Evolutionary conservation across 1,140 invertebrate species (phyloP), one percentile per base, ranked within the genome.

Genomic region (Spodoptera frugiperda): DNA sequence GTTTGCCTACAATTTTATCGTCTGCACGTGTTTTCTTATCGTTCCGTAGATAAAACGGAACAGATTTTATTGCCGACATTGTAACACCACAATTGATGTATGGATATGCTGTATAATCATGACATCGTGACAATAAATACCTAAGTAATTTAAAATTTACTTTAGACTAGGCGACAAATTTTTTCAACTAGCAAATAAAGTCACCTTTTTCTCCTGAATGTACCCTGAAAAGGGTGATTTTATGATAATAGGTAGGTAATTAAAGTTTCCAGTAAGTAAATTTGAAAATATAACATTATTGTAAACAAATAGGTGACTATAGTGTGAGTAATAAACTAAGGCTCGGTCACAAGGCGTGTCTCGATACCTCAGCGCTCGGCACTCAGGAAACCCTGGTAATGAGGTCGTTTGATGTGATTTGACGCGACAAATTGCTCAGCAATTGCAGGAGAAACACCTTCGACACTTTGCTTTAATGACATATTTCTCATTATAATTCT

Each of bases 381-480:
- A 39, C 61, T 25, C 46, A 21, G 39, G 46, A 21, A 71, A 19
- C 49, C 51, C 8, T 49, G n/a, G 39, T 73, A 59, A 85, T 83
- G 80, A 83, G 75, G 55, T 82, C 82, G 82, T 85, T 85, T 85
- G 84, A 85, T 79, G 82, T 83, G 70, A 80, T 70, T 54, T 82
- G 80, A 83, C 68, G 81, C 81, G 81, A 78, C 76, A 85, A 85
- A 85, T 85, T 85, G 75, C 55, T 73, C 44, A 48, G 55, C 44
- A 61, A 73, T 59, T 57, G 53, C 68, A 57, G 15, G 33, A 21
- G 19, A 3, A 57, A 44, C 68, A 25, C 33, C 68, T 71, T 57
- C 15, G 53, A 57, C 51, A 51, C 33, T 70, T 67, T 21, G 39
- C 0, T 70, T 21, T 44, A 39, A 17, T 5, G 51, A 57, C 33